These are phyloP conservation scores for Gasterosteus aculeatus DNA, from an alignment of 2,113 vertebrate species.

Conservation along the genomic window DNA sequence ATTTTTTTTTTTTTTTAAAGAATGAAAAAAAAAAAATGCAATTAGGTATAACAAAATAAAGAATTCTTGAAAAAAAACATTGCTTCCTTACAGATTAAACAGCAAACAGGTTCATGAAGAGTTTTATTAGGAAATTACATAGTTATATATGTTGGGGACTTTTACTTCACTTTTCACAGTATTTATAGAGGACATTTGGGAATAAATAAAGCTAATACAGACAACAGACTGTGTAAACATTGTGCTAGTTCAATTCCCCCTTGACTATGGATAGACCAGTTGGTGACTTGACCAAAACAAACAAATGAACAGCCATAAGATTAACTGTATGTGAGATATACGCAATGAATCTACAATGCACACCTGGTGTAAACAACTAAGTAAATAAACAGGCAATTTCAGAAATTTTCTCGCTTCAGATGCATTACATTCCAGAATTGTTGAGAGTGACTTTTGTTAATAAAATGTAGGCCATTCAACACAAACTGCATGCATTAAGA, in stretches of 20 bases:
- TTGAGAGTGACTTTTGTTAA: background rate
- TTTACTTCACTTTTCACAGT: background rate
- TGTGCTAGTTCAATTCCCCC: background rate
- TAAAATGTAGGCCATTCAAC: background rate
- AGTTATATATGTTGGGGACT: background rate
- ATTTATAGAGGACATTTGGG: background rate
- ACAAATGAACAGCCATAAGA: slow-evolving; percentile 13
- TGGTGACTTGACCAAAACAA: slow-evolving; percentile 15
- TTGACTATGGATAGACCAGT: background rate
- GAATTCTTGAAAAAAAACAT: background rate
- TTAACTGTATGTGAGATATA: background rate
- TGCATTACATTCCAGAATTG: background rate
- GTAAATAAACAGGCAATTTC: background rate
- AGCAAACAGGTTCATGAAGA: background rate
- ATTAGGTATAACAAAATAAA: background rate
- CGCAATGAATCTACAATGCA: background rate
- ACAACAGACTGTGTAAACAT: slow-evolving; percentile 14
- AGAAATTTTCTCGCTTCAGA: background rate
- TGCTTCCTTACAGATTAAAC: background rate
- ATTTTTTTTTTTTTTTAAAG: background rate
- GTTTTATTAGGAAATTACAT: background rate
- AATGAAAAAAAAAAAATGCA: background rate
- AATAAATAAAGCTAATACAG: slow-evolving; percentile 3
- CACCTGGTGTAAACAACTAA: background rate
- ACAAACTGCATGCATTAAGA: background rate